Percentiles rank a stretch among this genome's conserved stretches.
These are phyloP conservation scores for Antrozous pallidus DNA, from an alignment of 2,797 vertebrate genomes.

Conservation along the genomic window DNA sequence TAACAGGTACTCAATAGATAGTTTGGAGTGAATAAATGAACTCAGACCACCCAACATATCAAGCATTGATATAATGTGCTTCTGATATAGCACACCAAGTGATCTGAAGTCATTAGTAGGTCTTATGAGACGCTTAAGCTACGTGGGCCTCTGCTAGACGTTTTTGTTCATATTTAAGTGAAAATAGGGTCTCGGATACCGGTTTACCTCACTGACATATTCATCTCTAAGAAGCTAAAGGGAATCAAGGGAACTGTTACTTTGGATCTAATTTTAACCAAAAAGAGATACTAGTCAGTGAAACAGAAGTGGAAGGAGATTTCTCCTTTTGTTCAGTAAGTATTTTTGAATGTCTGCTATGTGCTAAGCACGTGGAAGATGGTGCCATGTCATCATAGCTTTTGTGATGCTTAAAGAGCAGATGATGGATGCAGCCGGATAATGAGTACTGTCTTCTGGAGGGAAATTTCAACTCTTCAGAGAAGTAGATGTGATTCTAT, in stretches of 20 bases:
- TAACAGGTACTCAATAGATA: background rate
- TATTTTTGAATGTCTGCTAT: background rate
- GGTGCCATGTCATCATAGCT: background rate
- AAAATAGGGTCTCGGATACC: background rate
- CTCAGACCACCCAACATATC: background rate
- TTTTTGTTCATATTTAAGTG: conserved; percentile 44
- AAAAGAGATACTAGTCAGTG: background rate
- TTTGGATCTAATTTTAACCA: conserved; percentile 52
- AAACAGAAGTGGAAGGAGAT: conserved; percentile 16
- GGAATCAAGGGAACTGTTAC: conserved; percentile 27
- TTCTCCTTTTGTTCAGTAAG: conserved; percentile 33
- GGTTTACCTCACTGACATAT: conserved; percentile 25
- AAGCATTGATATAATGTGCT: background rate
- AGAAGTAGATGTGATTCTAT: background rate
- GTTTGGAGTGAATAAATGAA: background rate
- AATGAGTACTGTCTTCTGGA: background rate
- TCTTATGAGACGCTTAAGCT: background rate
- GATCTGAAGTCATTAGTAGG: background rate
- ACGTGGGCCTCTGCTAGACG: background rate
- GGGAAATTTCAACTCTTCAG: background rate
- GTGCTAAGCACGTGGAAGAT: background rate
- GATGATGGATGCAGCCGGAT: background rate
- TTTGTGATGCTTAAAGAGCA: background rate
- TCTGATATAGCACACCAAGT: background rate
- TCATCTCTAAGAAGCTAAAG: conserved; percentile 16